phyloP scores from a whole-genome alignment of 2,888 invertebrate species.

The Cephalotes varians region DNA sequence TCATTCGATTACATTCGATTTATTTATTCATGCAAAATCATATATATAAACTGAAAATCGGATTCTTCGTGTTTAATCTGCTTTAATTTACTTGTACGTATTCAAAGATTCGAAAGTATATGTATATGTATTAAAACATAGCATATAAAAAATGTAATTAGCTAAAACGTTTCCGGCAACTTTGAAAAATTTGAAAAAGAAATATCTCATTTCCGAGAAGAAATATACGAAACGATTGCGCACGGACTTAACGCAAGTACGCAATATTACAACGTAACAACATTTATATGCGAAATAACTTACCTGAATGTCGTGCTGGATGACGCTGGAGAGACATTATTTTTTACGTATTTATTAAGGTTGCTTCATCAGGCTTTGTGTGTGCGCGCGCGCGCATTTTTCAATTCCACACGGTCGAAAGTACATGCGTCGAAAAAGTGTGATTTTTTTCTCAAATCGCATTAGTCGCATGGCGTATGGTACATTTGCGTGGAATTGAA shows the following conservation, averaged over 20 bases:
- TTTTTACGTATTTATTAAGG: constrained; percentile 52
- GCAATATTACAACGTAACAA: not conserved
- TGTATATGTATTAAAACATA: not conserved
- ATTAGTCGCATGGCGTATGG: not conserved
- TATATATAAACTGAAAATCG: not conserved
- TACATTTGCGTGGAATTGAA: constrained; percentile 31
- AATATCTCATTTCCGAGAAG: not conserved
- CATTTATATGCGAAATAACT: constrained; percentile 27
- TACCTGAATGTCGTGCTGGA: not conserved
- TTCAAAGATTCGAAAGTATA: not conserved
- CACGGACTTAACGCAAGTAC: not conserved
- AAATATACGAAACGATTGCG: not conserved
- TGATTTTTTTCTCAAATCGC: constrained; percentile 35
- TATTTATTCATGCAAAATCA: not conserved
- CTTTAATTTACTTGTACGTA: not conserved
- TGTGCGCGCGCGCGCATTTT: not conserved
- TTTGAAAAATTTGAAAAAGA: not conserved
- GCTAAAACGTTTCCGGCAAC: not conserved
- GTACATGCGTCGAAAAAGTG: constrained; percentile 23
- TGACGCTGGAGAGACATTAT: constrained; percentile 13
- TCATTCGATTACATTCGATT: not conserved
- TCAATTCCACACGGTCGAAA: constrained; percentile 31
- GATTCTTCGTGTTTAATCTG: not conserved
- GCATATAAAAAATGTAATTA: not conserved
- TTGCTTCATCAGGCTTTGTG: constrained; percentile 33